Evolutionary conservation across 2,113 vertebrate genomes (phyloP).

Genomic region (Campylomormyrus tamandua): DNA sequence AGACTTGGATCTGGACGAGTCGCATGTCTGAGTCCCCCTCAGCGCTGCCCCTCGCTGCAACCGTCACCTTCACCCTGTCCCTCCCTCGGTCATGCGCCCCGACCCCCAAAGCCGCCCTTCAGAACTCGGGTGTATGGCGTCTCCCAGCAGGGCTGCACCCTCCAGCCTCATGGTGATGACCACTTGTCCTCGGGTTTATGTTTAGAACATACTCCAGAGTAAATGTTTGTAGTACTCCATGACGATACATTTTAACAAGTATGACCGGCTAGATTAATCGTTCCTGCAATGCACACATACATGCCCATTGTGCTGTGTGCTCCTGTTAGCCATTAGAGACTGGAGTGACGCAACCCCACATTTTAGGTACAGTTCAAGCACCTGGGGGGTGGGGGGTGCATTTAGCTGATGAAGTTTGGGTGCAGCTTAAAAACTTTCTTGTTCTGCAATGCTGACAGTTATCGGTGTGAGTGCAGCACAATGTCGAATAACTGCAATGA

Average conservation of each 20-base stretch:
- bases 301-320: background rate
- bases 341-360: background rate
- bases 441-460: background rate
- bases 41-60: conserved; percentile 16
- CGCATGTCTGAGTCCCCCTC: conserved; percentile 68
- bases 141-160: background rate
- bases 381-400: background rate
- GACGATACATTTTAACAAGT: background rate
- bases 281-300: background rate
- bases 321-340: background rate
- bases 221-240: background rate
- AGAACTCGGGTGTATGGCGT: background rate
- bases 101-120: background rate
- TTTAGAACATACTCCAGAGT: background rate
- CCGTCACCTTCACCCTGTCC: background rate
- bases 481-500: background rate
- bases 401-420: background rate
- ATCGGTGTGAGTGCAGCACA: background rate
- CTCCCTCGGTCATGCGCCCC: background rate
- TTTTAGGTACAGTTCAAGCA: background rate
- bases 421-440: background rate
- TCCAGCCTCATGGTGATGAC: background rate
- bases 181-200: background rate
- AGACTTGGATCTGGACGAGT: conserved; percentile 82
- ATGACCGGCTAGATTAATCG: background rate